Conservation (phyloP, 2,888 invertebrate species). For the Ochropleura plecta region DNA sequence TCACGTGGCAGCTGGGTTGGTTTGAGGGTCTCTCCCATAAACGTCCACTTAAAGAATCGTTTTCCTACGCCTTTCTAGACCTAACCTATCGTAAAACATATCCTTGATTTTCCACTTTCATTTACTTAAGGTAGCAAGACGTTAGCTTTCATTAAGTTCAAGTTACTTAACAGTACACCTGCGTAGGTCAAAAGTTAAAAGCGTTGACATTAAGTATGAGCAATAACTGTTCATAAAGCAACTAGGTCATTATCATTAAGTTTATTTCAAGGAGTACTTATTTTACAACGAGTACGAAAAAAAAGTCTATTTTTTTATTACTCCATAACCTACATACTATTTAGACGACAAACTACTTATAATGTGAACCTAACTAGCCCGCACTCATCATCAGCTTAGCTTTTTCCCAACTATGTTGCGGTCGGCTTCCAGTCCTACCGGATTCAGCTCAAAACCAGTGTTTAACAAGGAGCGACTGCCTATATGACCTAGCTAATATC, state of each 20-base stretch:
- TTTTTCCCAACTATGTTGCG: too few species aligned
- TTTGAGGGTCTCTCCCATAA: not conserved
- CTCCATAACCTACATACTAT: conserved; percentile 20
- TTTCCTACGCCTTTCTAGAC: not conserved
- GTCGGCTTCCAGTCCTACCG: too few species aligned
- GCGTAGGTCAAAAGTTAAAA: conserved; percentile 44
- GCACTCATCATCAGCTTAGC: not conserved
- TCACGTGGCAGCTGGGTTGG: too few species aligned
- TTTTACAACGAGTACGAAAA: not conserved
- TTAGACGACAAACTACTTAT: conserved; percentile 31
- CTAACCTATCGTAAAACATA: conserved; percentile 27
- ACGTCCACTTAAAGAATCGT: not conserved
- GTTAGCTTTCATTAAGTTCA: conserved; percentile 55
- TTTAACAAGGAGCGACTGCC: too few species aligned
- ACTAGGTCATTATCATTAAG: conserved; percentile 38
- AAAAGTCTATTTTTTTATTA: conserved; percentile 4
- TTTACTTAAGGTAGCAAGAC: conserved; percentile 47
- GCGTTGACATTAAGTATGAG: conserved; percentile 34
- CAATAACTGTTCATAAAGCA: conserved; percentile 34
- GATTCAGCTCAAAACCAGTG: too few species aligned
- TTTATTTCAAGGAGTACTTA: conserved; percentile 21
- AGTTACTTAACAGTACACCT: conserved; percentile 47
- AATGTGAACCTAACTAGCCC: conserved; percentile 25
- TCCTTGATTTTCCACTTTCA: conserved; percentile 61
- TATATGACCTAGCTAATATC: too few species aligned